Evolutionary conservation across 92 coral and sea anemone genomes (phyloP).

Genomic region (Umimayanthus chanpuru): DNA sequence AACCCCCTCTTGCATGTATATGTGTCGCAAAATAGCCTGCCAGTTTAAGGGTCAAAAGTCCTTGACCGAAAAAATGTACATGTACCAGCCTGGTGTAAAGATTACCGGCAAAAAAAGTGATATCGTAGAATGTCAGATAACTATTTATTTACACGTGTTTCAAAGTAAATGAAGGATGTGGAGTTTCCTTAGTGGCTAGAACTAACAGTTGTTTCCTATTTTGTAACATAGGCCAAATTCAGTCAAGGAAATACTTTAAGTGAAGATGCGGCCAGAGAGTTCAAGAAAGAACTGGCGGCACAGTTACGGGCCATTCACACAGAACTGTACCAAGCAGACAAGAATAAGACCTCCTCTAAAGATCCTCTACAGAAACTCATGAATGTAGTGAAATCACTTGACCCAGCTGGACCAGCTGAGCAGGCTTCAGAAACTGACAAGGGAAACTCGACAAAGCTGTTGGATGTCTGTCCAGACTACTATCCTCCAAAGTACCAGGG

Average conservation of each 20-base stretch:
- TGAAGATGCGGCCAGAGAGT: not conserved
- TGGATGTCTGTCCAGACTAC: conserved; percentile 63
- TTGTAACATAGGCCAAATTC: not conserved
- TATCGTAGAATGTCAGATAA: no score
- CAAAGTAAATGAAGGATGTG: no score
- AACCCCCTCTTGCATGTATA: no score
- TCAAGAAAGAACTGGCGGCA: conserved; percentile 22
- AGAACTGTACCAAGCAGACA: conserved; percentile 7
- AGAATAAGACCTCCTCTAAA: not conserved
- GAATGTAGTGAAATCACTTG: conserved; percentile 19
- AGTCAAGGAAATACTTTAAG: not conserved
- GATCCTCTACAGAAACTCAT: conserved; percentile 19
- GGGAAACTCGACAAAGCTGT: not conserved
- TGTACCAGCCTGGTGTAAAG: not conserved
- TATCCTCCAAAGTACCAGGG: conserved; percentile 44
- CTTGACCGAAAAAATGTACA: not conserved
- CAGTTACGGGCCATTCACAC: conserved; percentile 12
- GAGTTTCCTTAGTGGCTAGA: not conserved
- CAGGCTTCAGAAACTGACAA: not conserved
- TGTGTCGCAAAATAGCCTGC: no score
- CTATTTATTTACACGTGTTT: no score
- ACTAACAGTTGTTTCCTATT: not conserved
- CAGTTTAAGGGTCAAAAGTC: no score
- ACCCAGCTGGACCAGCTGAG: not conserved
- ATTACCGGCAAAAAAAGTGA: not conserved